Percentiles rank a stretch among this genome's conserved stretches.
Evolutionary conservation across 2,797 vertebrate genomes (phyloP).

Genomic region (Gastrophryne carolinensis): DNA sequence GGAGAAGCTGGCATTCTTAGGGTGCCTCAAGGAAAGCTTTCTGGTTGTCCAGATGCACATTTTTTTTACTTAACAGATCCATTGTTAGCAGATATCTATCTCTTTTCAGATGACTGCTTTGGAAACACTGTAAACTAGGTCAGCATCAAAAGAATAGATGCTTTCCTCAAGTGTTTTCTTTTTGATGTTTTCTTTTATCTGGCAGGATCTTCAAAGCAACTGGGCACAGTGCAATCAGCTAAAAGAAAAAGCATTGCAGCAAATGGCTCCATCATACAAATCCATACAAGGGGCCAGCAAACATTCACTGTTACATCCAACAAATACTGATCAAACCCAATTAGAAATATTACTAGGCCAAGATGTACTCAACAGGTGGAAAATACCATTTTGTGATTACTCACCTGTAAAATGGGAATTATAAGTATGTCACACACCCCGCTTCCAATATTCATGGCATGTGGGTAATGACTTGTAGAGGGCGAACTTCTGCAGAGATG

Average conservation of each 20-base stretch:
- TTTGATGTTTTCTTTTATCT: constrained; percentile 1
- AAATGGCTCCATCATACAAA: constrained; percentile 24
- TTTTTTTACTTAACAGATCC: neutral
- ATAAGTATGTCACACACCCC: too few species aligned
- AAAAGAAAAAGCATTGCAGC: constrained; percentile 32
- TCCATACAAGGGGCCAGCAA: constrained; percentile 4
- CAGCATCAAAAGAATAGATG: neutral
- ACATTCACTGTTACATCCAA: neutral
- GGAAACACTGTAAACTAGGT: constrained; percentile 31
- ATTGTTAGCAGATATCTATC: constrained; percentile 21
- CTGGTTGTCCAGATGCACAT: neutral
- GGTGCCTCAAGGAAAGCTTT: constrained; percentile 28
- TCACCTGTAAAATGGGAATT: too few species aligned
- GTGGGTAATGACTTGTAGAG: too few species aligned
- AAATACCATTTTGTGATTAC: too few species aligned
- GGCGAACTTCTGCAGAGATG: too few species aligned
- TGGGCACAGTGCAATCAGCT: constrained; percentile 37
- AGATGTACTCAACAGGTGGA: too few species aligned
- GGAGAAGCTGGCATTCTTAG: neutral
- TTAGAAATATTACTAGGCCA: neutral
- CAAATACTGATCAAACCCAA: neutral
- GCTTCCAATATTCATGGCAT: too few species aligned
- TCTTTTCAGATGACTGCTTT: neutral
- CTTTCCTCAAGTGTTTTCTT: neutral
- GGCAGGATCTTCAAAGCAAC: constrained; percentile 31